A percentile compares a stretch with the other conserved stretches of the same genome.
These are phyloP conservation scores for Aplidium turbinatum DNA, from an alignment of 23 tunicate genomes.

Conservation along the genomic window DNA sequence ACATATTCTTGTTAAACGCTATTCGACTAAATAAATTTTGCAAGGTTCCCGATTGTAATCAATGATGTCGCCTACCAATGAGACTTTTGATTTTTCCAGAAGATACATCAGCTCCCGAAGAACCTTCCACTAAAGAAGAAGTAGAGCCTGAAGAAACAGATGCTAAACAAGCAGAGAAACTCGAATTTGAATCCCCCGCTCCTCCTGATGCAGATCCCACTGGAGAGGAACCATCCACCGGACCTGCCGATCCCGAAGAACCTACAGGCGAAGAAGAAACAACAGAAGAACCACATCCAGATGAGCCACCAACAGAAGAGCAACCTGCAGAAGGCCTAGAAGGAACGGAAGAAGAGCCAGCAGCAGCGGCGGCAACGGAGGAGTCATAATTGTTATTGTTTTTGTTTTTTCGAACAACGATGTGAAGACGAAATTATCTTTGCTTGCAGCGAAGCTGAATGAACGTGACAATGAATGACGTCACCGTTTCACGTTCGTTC, in stretches of 20 bases:
- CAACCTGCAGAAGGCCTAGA: too few species aligned
- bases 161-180: conserved; percentile 12
- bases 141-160: conserved; percentile 33
- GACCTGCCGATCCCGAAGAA: conserved; percentile 26
- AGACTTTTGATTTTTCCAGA: too few species aligned
- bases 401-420: neutral
- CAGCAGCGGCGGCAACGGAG: conserved; percentile 23
- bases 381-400: neutral
- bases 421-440: neutral
- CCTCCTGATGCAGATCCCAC: conserved; percentile 33
- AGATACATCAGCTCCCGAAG: conserved; percentile 19
- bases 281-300: conserved; percentile 5
- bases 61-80: too few species aligned
- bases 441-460: too few species aligned
- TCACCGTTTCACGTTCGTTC: too few species aligned
- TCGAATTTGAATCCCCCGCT: conserved; percentile 32
- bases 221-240: neutral
- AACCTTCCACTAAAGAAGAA: neutral
- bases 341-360: conserved; percentile 2
- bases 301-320: conserved; percentile 32
- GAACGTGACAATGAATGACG: too few species aligned
- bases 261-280: conserved; percentile 31
- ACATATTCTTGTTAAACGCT: too few species aligned
- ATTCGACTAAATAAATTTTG: too few species aligned
- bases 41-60: too few species aligned